These are phyloP conservation scores for Tetramorium simillimum DNA, from an alignment of 1,140 invertebrate species.

Conservation along the genomic window DNA sequence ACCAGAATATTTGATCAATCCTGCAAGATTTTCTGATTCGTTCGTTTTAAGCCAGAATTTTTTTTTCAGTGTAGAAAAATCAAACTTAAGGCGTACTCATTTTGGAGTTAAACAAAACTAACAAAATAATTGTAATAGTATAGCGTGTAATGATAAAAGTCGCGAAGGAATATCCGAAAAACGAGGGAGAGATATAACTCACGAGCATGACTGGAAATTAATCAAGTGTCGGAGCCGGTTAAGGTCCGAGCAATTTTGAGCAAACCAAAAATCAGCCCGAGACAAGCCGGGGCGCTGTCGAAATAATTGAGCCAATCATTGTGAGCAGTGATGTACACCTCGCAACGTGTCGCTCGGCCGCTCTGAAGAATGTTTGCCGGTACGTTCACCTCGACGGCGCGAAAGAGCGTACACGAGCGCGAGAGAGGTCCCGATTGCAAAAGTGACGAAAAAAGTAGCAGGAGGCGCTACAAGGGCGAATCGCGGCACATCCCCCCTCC, in stretches of 20 bases:
- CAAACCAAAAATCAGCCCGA: neutral
- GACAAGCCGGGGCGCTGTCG: neutral
- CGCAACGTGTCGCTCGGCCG: constrained; percentile 28
- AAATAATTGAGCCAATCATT: constrained; percentile 6
- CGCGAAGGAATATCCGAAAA: neutral
- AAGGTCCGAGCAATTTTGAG: neutral
- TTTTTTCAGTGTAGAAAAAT: neutral
- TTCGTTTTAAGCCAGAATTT: no score
- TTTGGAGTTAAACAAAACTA: neutral
- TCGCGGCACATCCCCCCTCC: constrained; percentile 38
- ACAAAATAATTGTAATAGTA: neutral
- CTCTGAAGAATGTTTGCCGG: constrained; percentile 36
- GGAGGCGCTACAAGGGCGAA: constrained; percentile 64
- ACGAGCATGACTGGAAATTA: neutral
- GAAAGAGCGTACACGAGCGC: constrained; percentile 32
- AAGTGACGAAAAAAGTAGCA: constrained; percentile 55
- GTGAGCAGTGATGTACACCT: neutral
- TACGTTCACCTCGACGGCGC: constrained; percentile 50
- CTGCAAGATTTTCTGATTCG: no score
- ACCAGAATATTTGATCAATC: no score
- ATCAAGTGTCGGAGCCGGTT: neutral
- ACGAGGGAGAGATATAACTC: neutral
- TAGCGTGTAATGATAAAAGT: neutral
- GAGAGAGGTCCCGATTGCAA: constrained; percentile 50
- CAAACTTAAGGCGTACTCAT: neutral